A percentile compares a stretch with the other conserved stretches of the same genome.
Conservation (phyloP, 1,140 invertebrate species). For the Bombus superbus region DNA sequence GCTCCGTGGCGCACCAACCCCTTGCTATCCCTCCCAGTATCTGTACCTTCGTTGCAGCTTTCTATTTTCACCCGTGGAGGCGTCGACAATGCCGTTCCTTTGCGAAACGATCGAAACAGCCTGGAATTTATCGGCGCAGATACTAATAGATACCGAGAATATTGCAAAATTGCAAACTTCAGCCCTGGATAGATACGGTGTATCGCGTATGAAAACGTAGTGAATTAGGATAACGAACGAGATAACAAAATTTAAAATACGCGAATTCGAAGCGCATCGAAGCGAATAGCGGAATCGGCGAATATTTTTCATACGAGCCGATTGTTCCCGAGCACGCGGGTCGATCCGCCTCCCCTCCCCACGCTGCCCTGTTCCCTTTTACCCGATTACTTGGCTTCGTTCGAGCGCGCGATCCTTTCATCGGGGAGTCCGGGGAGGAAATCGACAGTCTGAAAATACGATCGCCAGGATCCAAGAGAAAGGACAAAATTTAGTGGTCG, state of each 20-base stretch:
- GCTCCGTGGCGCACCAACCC: not conserved
- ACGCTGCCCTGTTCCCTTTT: not conserved
- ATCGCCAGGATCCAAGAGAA: conserved; percentile 31
- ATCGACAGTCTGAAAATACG: conserved; percentile 49
- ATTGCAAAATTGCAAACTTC: not conserved
- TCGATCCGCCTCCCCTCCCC: too few species aligned
- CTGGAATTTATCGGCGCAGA: conserved; percentile 18
- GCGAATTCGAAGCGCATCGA: not conserved
- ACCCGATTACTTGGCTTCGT: not conserved
- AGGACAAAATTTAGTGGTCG: conserved; percentile 35
- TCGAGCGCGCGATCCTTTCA: conserved; percentile 27
- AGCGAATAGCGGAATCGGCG: not conserved
- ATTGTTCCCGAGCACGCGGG: not conserved
- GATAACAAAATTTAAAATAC: not conserved
- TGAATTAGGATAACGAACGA: too few species aligned
- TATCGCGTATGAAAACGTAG: too few species aligned
- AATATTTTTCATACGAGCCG: not conserved
- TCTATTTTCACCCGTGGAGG: conserved; percentile 43
- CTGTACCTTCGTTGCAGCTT: conserved; percentile 23
- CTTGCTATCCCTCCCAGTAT: not conserved
- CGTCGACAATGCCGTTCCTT: conserved; percentile 34
- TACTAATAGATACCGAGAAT: not conserved
- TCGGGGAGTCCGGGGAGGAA: conserved; percentile 2
- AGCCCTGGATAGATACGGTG: too few species aligned
- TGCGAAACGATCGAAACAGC: conserved; percentile 33